Percentiles rank a stretch among this genome's conserved stretches.
Evolutionary conservation across 2,113 vertebrate species (phyloP).

Genomic region (Amazona guildingii): DNA sequence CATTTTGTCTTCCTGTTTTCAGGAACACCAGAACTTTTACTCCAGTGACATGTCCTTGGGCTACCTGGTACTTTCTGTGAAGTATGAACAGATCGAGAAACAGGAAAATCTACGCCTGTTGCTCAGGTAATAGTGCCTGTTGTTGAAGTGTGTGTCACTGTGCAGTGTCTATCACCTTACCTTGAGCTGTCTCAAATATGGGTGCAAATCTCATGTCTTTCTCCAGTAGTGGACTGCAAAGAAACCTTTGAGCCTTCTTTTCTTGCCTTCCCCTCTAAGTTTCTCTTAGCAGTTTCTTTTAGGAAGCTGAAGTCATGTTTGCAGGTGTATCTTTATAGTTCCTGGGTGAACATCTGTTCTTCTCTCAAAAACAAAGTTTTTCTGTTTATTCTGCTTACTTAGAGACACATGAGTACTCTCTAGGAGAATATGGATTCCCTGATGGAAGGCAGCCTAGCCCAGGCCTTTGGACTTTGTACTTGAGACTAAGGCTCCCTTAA

Average conservation of each 20-base stretch:
- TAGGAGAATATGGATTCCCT: not conserved
- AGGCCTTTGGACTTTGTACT: not conserved
- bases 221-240: not conserved
- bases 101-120: conserved; percentile 81
- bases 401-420: not conserved
- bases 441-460: not conserved
- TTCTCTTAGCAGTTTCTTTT: not conserved
- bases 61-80: conserved; percentile 84
- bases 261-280: not conserved
- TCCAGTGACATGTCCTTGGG: conserved; percentile 81
- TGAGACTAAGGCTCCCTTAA: not conserved
- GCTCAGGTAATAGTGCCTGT: conserved; percentile 77
- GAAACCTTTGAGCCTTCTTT: not conserved
- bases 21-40: conserved; percentile 91
- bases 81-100: conserved; percentile 83
- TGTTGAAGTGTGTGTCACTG: not conserved
- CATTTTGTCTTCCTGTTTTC: not conserved
- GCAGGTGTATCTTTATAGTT: not conserved
- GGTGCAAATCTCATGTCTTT: not conserved
- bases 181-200: not conserved
- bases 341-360: not conserved
- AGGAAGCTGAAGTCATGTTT: not conserved
- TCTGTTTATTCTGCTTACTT: not conserved
- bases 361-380: not conserved
- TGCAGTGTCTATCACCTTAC: not conserved